Evolutionary conservation across 2,888 invertebrate genomes (phyloP).

Genomic region (Cerceris ruficornis): DNA sequence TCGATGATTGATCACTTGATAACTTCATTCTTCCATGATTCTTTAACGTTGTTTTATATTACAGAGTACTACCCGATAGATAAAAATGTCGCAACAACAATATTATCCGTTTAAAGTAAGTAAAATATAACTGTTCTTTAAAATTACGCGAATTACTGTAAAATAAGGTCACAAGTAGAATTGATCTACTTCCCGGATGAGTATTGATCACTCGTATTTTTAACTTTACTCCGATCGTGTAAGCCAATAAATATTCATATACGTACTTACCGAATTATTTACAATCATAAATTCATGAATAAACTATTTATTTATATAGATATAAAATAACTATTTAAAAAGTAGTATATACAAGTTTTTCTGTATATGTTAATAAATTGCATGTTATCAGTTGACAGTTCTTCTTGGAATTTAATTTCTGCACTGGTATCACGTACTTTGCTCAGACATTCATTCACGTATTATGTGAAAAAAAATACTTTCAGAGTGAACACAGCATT

Average conservation of each 20-base stretch:
- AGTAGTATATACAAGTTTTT: too few relatives aligned
- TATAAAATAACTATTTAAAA: too few relatives aligned
- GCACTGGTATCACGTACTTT: too few relatives aligned
- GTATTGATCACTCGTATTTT: conserved; percentile 57
- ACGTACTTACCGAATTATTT: neutral
- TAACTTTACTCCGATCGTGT: conserved; percentile 29
- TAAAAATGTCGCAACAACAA: conserved; percentile 89
- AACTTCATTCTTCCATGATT: neutral
- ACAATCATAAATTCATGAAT: too few relatives aligned
- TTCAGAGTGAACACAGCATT: too few relatives aligned
- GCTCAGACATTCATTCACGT: too few relatives aligned
- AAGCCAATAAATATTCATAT: conserved; percentile 5
- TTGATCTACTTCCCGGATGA: conserved; percentile 32
- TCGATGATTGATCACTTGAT: conserved; percentile 2
- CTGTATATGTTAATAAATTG: too few relatives aligned
- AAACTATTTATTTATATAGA: too few relatives aligned
- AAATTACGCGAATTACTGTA: conserved; percentile 9
- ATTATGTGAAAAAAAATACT: too few relatives aligned
- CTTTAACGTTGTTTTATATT: conserved; percentile 25
- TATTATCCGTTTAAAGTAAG: conserved; percentile 94
- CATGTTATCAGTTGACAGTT: too few relatives aligned
- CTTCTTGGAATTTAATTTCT: too few relatives aligned
- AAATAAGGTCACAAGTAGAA: neutral
- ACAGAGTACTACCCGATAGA: conserved; percentile 7
- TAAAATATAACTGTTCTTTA: conserved; percentile 22